These are phyloP conservation scores for Thymelicus sylvestris DNA, from an alignment of 2,888 invertebrate genomes.

Conservation along the genomic window DNA sequence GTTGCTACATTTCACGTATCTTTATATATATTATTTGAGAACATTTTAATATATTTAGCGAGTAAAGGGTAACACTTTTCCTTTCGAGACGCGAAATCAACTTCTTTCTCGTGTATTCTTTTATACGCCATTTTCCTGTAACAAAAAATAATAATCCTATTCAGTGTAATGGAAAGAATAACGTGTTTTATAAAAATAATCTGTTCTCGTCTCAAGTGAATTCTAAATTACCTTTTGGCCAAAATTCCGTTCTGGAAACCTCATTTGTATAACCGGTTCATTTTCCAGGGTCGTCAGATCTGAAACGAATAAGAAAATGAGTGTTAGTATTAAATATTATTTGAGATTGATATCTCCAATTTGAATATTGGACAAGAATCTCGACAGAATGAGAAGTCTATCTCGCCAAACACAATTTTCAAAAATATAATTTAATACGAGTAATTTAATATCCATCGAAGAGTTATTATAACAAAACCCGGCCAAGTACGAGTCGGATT, in stretches of 20 bases:
- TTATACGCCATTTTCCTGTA: conserved; percentile 69
- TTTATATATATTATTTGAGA: conserved; percentile 52
- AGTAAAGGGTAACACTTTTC: conserved; percentile 52
- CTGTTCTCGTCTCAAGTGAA: conserved; percentile 36
- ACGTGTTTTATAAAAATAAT: conserved; percentile 37
- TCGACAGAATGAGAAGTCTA: conserved; percentile 2
- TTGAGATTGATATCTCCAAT: conserved; percentile 1
- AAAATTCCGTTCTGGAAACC: conserved; percentile 61
- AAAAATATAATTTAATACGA: conserved; percentile 35
- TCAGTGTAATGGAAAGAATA: conserved; percentile 45
- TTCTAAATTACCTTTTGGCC: conserved; percentile 59
- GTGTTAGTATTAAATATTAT: conserved; percentile 11
- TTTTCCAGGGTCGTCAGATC: conserved; percentile 61
- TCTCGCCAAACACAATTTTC: conserved; percentile 13
- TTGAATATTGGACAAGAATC: neutral
- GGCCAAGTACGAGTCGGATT: no score
- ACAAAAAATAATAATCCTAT: conserved; percentile 57
- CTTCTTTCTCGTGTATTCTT: conserved; percentile 55
- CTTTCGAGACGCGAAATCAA: conserved; percentile 51
- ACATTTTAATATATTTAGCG: conserved; percentile 47
- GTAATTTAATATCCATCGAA: no score
- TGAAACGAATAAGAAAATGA: conserved; percentile 64
- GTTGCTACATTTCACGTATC: conserved; percentile 68
- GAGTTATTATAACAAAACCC: conserved; percentile 16
- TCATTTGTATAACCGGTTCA: conserved; percentile 68